Conservation (phyloP, 2,888 invertebrate genomes). For the Xylota segnis region DNA sequence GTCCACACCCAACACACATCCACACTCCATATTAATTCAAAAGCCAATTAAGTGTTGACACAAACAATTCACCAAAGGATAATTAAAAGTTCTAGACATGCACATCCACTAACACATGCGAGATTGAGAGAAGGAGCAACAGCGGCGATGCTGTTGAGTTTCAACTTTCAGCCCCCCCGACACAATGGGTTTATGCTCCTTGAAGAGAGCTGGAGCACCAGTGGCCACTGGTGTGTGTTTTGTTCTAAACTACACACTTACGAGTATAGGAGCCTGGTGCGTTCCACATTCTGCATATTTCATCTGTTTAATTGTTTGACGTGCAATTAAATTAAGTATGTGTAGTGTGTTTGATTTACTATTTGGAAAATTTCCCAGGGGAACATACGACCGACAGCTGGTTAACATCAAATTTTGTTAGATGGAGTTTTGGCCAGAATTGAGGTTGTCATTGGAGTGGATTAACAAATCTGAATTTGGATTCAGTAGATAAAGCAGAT, state of each 20-base stretch:
- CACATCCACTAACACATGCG: constrained; percentile 27
- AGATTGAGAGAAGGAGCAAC: not conserved
- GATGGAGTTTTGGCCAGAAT: too few relatives aligned
- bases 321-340: constrained; percentile 60
- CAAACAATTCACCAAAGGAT: constrained; percentile 76
- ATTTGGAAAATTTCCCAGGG: not conserved
- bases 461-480: not conserved
- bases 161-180: constrained; percentile 26
- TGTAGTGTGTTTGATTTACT: constrained; percentile 11
- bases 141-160: constrained; percentile 34
- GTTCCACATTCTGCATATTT: constrained; percentile 67
- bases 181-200: constrained; percentile 32
- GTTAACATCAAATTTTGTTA: not conserved
- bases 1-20: not conserved
- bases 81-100: constrained; percentile 76
- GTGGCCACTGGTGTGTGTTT: constrained; percentile 62
- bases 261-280: not conserved
- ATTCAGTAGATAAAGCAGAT: too few relatives aligned
- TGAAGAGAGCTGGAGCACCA: constrained; percentile 7
- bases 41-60: constrained; percentile 77
- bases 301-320: constrained; percentile 69
- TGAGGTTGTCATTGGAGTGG: not conserved
- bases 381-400: too few relatives aligned
- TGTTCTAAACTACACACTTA: constrained; percentile 52
- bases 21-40: constrained; percentile 48